Evolutionary conservation across 1,140 invertebrate genomes (phyloP), one percentile per base, ranked within the genome.

Genomic region (Cydia fagiglandana): DNA sequence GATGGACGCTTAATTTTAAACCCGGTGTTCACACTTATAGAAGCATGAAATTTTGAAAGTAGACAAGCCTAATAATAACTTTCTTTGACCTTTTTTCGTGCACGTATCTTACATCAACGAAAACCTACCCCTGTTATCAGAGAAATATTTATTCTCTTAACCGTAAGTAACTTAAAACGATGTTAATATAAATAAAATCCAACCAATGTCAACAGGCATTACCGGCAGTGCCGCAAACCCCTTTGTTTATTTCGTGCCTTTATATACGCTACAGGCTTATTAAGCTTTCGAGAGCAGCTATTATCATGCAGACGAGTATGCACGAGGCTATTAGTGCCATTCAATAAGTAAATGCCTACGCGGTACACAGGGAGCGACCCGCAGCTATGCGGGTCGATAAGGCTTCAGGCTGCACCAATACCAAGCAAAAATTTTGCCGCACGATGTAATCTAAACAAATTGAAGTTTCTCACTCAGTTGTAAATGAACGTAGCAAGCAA

Each of bases 321-420:
- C 66, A 70, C 66, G n/a, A 70, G 66, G 66, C 66, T 70, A 38
- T 70, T 70, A 70, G 66, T 70, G 66, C 66, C 66, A 70, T 70
- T 70, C 30, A 70, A 70, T 70, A 70, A 70, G 34, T 70, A 70
- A 70, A 70, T 70, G 41, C 66, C 66, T 70, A 70, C 66, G n/a
- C 2, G 64, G 34, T 7, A 38, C 20, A 70, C n/a, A 38, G 66
- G n/a, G 13, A 34, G 30, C 64, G 64, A 12, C 56, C 56, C 20
- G 56, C 56, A 61, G 20, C 56, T 61, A 20, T 20, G 56, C 56
- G 20, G 56, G 20, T 24, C 56, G 56, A 61, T 61, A 61, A 24
- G 9, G 9, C 20, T 61, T 24, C 56, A 17, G 56, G 56, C 7
- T 24, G 17, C 56, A 5, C 53, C 15, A 61, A 20, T 12, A 12